These are phyloP conservation scores for Actinia equina DNA, from an alignment of 64 coral and sea anemone species.

Conservation along the genomic window DNA sequence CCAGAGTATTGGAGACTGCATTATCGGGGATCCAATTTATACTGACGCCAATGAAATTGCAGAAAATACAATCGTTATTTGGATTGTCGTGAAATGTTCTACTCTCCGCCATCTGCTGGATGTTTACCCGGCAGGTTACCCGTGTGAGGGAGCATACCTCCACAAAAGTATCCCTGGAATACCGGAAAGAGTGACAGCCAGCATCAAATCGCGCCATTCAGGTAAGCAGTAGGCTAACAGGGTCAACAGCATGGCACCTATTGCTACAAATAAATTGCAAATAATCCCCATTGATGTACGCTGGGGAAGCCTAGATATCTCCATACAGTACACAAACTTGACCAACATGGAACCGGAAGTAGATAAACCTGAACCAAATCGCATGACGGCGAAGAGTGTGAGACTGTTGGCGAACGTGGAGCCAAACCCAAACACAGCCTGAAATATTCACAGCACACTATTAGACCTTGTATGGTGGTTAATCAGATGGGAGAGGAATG, in stretches of 20 bases:
- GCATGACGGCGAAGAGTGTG: constrained; percentile 37
- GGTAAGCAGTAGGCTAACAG: constrained; percentile 25
- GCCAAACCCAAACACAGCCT: constrained; percentile 41
- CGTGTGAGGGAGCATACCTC: constrained; percentile 17
- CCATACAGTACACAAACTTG: constrained; percentile 53
- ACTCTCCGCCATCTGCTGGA: too few species aligned
- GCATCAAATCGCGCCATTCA: constrained; percentile 46
- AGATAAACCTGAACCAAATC: constrained; percentile 24
- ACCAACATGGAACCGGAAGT: constrained; percentile 39
- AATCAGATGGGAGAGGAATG: too few species aligned
- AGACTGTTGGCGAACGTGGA: constrained; percentile 41
- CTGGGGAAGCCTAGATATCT: constrained; percentile 16
- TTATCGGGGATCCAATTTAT: too few species aligned
- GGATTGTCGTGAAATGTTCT: too few species aligned
- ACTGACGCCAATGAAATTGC: too few species aligned
- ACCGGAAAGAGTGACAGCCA: constrained; percentile 18
- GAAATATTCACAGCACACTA: too few species aligned
- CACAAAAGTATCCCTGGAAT: constrained; percentile 3
- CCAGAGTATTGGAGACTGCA: too few species aligned
- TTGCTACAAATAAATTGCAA: constrained; percentile 31
- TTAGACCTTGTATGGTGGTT: too few species aligned
- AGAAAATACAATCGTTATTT: too few species aligned
- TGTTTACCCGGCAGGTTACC: too few species aligned
- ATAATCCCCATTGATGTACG: constrained; percentile 30
- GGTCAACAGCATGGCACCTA: constrained; percentile 14